Evolutionary conservation across 2,113 vertebrate genomes (phyloP).

Genomic region (Ceyx cyanopectus): DNA sequence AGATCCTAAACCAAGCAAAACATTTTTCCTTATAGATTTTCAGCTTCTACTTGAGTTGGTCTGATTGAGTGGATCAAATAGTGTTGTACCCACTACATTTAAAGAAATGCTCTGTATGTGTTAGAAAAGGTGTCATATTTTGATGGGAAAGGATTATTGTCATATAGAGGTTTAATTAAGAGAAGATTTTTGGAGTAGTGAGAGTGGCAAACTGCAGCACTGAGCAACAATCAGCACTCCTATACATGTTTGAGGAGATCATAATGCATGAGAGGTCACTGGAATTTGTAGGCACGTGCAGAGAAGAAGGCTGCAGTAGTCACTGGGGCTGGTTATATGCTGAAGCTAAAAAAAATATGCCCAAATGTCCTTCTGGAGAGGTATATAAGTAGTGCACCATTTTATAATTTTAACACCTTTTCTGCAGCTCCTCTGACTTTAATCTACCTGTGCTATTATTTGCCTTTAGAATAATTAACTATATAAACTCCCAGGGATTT

Average conservation of each 20-base stretch:
- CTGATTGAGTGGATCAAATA: background rate
- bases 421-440: background rate
- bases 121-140: background rate
- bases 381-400: background rate
- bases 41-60: background rate
- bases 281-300: background rate
- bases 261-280: background rate
- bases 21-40: background rate
- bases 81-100: background rate
- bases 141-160: background rate
- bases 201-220: background rate
- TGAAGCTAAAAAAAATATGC: background rate
- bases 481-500: conserved; percentile 21
- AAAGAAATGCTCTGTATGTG: background rate
- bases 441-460: conserved; percentile 31
- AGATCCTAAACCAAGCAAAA: background rate
- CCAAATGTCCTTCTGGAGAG: background rate
- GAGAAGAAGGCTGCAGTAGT: background rate
- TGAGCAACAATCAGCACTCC: background rate
- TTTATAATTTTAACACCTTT: background rate
- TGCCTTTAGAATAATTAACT: conserved; percentile 30
- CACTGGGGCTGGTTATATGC: background rate
- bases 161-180: background rate
- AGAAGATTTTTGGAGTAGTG: background rate
- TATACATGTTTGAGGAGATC: background rate